Evolutionary conservation across 2,888 invertebrate genomes (phyloP).

Genomic region (Meteorus colon): DNA sequence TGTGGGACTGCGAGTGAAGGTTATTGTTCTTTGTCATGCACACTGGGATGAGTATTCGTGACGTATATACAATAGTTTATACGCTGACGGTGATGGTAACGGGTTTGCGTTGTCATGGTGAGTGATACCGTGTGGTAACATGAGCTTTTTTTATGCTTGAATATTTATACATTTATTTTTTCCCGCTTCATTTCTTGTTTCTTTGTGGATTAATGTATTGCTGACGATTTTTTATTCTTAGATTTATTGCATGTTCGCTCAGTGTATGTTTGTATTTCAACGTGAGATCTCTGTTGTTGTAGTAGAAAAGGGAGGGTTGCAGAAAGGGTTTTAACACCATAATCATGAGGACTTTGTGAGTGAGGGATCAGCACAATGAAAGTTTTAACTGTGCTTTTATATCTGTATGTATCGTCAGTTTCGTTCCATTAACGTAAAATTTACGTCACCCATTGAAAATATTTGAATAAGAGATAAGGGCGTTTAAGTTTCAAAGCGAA

Average conservation of each 20-base stretch:
- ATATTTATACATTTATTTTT: neutral
- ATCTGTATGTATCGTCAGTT: neutral
- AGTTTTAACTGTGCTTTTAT: neutral
- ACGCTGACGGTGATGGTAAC: neutral
- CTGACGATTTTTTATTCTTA: neutral
- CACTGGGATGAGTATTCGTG: constrained; percentile 10
- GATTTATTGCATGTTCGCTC: neutral
- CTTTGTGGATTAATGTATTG: neutral
- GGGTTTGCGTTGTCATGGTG: constrained; percentile 32
- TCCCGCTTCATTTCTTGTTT: neutral
- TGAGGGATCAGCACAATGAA: neutral
- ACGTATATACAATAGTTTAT: constrained; percentile 7
- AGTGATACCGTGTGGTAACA: constrained; percentile 4
- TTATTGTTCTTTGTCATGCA: constrained; percentile 43
- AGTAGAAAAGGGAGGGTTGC: neutral
- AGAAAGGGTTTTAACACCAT: constrained; percentile 3
- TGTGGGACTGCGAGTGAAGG: constrained; percentile 39
- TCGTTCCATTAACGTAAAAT: neutral
- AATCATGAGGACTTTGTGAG: neutral
- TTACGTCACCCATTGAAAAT: neutral
- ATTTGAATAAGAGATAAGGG: constrained; percentile 1
- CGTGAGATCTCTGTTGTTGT: neutral
- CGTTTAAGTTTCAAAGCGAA: neutral
- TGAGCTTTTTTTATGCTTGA: neutral
- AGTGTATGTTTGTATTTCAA: neutral